Evolutionary conservation across 1,140 invertebrate genomes (phyloP).

Genomic region (Teleogryllus occipitalis): DNA sequence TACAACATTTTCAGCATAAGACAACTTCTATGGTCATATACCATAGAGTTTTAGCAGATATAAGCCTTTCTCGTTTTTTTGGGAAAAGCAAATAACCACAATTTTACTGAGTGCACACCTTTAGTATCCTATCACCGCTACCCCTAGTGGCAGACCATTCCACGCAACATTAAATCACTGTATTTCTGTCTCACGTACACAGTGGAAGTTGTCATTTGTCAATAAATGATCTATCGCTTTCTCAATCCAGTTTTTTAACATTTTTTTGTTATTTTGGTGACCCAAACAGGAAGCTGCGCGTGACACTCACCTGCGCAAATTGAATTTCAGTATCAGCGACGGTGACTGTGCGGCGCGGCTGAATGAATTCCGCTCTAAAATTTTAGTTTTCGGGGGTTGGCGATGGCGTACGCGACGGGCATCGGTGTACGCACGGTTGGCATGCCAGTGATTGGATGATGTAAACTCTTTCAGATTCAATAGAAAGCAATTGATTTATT

Average conservation of each 20-base stretch:
- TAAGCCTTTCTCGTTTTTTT: too few relatives aligned
- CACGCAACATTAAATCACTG: too few relatives aligned
- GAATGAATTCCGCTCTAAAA: not conserved
- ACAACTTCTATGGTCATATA: too few relatives aligned
- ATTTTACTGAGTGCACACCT: too few relatives aligned
- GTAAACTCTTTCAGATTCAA: not conserved
- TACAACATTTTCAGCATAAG: too few relatives aligned
- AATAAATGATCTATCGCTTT: too few relatives aligned
- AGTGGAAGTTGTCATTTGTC: too few relatives aligned
- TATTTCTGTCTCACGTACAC: too few relatives aligned
- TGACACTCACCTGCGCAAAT: not conserved
- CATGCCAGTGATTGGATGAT: not conserved
- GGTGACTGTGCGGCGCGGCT: not conserved
- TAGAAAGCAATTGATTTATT: constrained; percentile 1
- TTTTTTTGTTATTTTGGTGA: not conserved
- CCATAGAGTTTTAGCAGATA: too few relatives aligned
- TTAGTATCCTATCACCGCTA: too few relatives aligned
- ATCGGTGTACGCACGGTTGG: not conserved
- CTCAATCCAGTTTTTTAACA: not conserved
- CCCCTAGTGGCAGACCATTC: too few relatives aligned
- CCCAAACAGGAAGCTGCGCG: not conserved
- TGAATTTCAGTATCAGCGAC: not conserved
- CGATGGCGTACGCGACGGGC: not conserved
- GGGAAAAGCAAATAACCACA: too few relatives aligned
- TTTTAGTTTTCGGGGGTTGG: not conserved